These are phyloP conservation scores for Chiloscyllium punctatum DNA, from an alignment of 2,797 vertebrate species.

Conservation along the genomic window DNA sequence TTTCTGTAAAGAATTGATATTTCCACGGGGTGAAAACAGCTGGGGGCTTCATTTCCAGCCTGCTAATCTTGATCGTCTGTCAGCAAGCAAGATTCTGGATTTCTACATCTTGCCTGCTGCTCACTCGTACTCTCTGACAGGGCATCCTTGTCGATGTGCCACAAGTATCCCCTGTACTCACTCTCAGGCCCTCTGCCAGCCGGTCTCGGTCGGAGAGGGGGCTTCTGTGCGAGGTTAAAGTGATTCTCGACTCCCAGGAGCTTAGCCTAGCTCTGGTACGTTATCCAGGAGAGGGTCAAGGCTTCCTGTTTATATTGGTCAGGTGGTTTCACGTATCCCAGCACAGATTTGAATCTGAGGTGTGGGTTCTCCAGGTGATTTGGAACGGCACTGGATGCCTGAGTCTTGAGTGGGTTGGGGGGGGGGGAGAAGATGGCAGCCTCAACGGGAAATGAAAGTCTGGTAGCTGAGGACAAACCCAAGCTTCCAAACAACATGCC, in stretches of 20 bases:
- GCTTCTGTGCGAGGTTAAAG: too few relatives aligned
- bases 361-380: not conserved
- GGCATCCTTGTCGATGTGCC: not conserved
- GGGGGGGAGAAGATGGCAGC: too few relatives aligned
- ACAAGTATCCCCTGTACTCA: not conserved
- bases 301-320: not conserved
- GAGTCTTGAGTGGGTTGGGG: too few relatives aligned
- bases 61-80: not conserved
- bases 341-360: too few relatives aligned
- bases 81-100: not conserved
- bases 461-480: too few relatives aligned
- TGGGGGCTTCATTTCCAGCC: not conserved
- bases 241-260: too few relatives aligned
- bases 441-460: too few relatives aligned
- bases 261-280: not conserved
- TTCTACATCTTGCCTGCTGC: not conserved
- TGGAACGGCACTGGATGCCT: not conserved
- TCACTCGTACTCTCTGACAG: too few relatives aligned
- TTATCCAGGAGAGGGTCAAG: not conserved
- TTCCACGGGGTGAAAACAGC: not conserved
- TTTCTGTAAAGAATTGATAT: not conserved
- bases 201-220: too few relatives aligned
- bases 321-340: not conserved
- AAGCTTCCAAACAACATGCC: too few relatives aligned
- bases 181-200: not conserved